Conservation (phyloP, 1,140 invertebrate species). For the Drosophila lini region DNA sequence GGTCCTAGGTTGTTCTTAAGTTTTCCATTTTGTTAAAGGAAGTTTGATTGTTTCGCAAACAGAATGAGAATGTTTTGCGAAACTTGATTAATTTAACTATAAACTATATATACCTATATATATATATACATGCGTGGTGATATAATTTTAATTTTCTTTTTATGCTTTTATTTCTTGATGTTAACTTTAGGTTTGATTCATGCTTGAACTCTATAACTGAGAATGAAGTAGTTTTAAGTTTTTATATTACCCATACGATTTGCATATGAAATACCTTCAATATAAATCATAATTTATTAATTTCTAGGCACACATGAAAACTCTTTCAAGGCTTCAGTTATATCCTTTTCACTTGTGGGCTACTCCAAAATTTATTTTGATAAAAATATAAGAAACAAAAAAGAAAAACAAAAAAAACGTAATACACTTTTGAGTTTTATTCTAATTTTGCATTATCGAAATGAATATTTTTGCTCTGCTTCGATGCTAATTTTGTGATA, state of each 20-base stretch:
- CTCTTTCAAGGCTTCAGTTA: slow-evolving; percentile 55
- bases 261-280: slow-evolving; percentile 69
- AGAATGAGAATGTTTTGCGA: slow-evolving; percentile 22
- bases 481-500: slow-evolving; percentile 82
- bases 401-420: slow-evolving; percentile 48
- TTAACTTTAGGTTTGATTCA: slow-evolving; percentile 47
- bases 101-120: slow-evolving; percentile 42
- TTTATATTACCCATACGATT: slow-evolving; percentile 59
- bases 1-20: slow-evolving; percentile 68
- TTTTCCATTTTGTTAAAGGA: slow-evolving; percentile 52
- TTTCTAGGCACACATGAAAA: slow-evolving; percentile 50
- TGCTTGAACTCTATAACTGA: slow-evolving; percentile 44
- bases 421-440: slow-evolving; percentile 77
- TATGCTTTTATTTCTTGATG: slow-evolving; percentile 67
- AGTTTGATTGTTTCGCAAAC: slow-evolving; percentile 43
- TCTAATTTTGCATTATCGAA: slow-evolving; percentile 43
- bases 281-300: slow-evolving; percentile 73
- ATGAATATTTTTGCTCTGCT: slow-evolving; percentile 67
- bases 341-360: slow-evolving; percentile 63
- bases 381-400: slow-evolving; percentile 63
- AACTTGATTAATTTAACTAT: slow-evolving; percentile 48
- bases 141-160: slow-evolving; percentile 79
- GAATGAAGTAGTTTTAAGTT: slow-evolving; percentile 55
- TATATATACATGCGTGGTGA: slow-evolving; percentile 73
- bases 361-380: slow-evolving; percentile 55